These are phyloP conservation scores for Cepphus grylle DNA, from an alignment of 2,113 vertebrate genomes.

Conservation along the genomic window DNA sequence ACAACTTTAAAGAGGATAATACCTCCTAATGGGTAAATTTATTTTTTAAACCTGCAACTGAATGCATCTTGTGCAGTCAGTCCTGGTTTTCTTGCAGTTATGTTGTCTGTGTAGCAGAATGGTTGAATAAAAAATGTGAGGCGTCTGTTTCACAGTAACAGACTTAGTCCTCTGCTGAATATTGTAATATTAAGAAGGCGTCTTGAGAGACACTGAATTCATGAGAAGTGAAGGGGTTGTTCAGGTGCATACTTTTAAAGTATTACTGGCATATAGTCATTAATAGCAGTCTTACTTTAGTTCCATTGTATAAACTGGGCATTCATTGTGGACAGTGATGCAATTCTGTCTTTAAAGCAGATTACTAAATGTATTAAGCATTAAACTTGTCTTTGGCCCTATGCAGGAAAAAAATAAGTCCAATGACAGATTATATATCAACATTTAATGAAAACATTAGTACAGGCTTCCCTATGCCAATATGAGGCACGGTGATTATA, in stretches of 20 bases:
- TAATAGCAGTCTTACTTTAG: background rate
- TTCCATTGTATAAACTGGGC: background rate
- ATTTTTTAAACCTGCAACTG: background rate
- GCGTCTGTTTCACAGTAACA: background rate
- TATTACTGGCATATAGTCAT: background rate
- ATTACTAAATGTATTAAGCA: background rate
- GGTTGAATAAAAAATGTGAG: background rate
- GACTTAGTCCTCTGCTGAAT: background rate
- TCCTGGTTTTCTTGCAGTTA: slow-evolving; percentile 2
- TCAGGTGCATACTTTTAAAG: background rate
- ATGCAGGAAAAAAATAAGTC: background rate
- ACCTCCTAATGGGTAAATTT: background rate
- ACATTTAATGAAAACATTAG: background rate
- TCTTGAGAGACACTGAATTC: background rate
- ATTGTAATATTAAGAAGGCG: background rate
- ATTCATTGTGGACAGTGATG: background rate
- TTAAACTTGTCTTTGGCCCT: background rate
- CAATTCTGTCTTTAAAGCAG: background rate
- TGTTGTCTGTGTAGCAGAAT: background rate
- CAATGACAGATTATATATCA: background rate
- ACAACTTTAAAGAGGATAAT: background rate
- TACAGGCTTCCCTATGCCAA: background rate
- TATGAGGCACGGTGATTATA: background rate
- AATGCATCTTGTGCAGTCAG: background rate
- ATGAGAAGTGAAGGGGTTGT: background rate